Base-by-base conservation (phyloP, 2,113 vertebrate genomes). In the Phalacrocorax pelagicus region DNA sequence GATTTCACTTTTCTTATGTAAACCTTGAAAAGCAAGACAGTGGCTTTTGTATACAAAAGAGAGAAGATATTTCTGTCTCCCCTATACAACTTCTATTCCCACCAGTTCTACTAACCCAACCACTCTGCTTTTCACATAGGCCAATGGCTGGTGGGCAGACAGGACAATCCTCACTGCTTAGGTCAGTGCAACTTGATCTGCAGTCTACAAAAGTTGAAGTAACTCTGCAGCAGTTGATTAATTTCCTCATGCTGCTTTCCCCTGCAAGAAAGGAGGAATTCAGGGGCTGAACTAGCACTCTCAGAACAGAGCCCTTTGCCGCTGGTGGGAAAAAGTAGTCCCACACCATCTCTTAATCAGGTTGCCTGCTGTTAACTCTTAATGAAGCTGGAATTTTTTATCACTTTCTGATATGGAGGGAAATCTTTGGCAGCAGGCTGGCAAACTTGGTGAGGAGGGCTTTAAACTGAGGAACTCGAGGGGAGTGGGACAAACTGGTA, bases 201-300 rank as follows among this genome's bases (percentile, higher is more conserved):
- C 2, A 5, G 5, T 34, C 49, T 15, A 8, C 8, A 73, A 58
- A 66, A n/a, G 4, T 1, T 38, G 9, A 59, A 42, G 6, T 2
- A 32, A 74, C 61, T 78, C 32, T 81, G 51, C 27, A 75, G 21
- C 12, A 81, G 11, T 15, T 54, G 29, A 42, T 58, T 9, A 86
- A 61, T 10, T 52, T 19, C 5, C 10, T 42, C 19, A 15, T 54
- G 8, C 3, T 81, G 16, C 14, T 78, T 71, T 90, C 32, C 15
- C 19, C 13, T 46, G n/a, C 5, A 46, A 71, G 52, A 58, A 84
- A 54, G 21, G 19, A 80, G 34, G n/a, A 70, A 78, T 54, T 73
- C 32, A 47, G n/a, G 24, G 12, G 6, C 49, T 72, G 32, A 72
- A 47, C 7, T 32, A 36, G 7, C 21, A 36, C 16, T 51, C 49